These are phyloP conservation scores for Orgyia antiqua DNA, from an alignment of 2,888 invertebrate species.

Conservation along the genomic window DNA sequence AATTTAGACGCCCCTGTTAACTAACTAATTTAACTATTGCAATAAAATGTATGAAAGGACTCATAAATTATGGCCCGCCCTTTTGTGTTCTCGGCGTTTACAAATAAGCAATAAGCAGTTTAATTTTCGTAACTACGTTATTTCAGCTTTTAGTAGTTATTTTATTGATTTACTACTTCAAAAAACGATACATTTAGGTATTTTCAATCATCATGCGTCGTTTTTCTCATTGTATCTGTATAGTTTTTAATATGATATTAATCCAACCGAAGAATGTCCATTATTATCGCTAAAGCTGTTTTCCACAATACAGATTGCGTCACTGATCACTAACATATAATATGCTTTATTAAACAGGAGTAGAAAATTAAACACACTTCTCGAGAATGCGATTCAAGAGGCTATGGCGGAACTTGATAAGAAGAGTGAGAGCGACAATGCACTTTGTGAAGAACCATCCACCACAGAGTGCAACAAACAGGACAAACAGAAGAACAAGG, in stretches of 20 bases:
- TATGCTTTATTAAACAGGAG: slow-evolving; percentile 80
- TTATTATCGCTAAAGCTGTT: slow-evolving; percentile 19
- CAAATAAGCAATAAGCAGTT: too few relatives aligned
- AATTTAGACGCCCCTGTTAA: too few relatives aligned
- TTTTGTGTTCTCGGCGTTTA: too few relatives aligned
- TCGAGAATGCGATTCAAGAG: slow-evolving; percentile 95
- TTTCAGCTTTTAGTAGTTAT: too few relatives aligned
- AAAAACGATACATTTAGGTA: too few relatives aligned
- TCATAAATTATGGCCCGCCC: too few relatives aligned
- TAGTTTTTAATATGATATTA: slow-evolving; percentile 37
- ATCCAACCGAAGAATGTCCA: slow-evolving; percentile 55
- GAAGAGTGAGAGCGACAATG: slow-evolving; percentile 58
- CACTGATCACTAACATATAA: slow-evolving; percentile 11
- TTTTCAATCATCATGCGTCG: too few relatives aligned
- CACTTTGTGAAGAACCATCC: slow-evolving; percentile 14
- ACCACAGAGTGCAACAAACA: slow-evolving; percentile 43
- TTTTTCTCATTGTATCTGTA: too few relatives aligned
- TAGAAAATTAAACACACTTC: slow-evolving; percentile 93
- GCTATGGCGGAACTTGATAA: slow-evolving; percentile 93
- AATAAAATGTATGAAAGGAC: too few relatives aligned
- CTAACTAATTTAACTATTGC: too few relatives aligned
- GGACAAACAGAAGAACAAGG: slow-evolving; percentile 41
- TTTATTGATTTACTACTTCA: too few relatives aligned
- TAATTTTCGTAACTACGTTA: too few relatives aligned
- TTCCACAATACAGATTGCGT: slow-evolving; percentile 20